These are phyloP conservation scores for Leptinotarsa lineolata DNA, from an alignment of 1,140 invertebrate species.

Conservation along the genomic window DNA sequence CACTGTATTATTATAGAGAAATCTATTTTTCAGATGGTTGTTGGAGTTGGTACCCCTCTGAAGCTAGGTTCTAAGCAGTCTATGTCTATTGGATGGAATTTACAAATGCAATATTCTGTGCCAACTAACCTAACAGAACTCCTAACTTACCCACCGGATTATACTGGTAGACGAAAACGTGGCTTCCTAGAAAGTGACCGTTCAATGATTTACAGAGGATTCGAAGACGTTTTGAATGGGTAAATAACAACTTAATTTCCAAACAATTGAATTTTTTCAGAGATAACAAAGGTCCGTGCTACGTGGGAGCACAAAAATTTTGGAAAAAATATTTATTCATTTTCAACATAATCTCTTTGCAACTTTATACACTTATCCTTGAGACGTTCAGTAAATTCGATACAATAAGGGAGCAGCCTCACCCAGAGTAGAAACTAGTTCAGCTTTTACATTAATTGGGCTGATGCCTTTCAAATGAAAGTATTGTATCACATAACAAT, in stretches of 20 bases:
- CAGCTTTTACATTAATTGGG: too few relatives aligned
- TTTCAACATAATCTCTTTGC: too few relatives aligned
- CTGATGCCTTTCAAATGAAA: too few relatives aligned
- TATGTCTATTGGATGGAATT: conserved; percentile 39
- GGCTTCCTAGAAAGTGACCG: conserved; percentile 25
- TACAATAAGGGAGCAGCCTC: too few relatives aligned
- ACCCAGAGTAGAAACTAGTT: too few relatives aligned
- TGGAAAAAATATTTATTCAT: too few relatives aligned
- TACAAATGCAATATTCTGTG: conserved; percentile 36
- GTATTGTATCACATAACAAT: too few relatives aligned
- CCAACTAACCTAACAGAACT: conserved; percentile 25
- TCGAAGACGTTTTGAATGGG: conserved; percentile 33
- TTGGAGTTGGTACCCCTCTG: conserved; percentile 35
- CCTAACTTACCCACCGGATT: conserved; percentile 30
- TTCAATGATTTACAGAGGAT: conserved; percentile 23
- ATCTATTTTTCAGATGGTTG: conserved; percentile 31
- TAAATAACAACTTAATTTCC: neutral
- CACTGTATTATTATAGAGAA: neutral
- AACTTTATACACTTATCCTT: too few relatives aligned
- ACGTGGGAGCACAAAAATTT: too few relatives aligned
- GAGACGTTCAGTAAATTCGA: too few relatives aligned
- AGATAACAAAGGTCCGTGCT: too few relatives aligned
- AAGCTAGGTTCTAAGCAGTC: conserved; percentile 34
- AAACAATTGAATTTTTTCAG: too few relatives aligned
- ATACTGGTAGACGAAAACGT: conserved; percentile 23